Base-by-base conservation (phyloP, 1,140 invertebrate genomes). In the Augochlora pura region DNA sequence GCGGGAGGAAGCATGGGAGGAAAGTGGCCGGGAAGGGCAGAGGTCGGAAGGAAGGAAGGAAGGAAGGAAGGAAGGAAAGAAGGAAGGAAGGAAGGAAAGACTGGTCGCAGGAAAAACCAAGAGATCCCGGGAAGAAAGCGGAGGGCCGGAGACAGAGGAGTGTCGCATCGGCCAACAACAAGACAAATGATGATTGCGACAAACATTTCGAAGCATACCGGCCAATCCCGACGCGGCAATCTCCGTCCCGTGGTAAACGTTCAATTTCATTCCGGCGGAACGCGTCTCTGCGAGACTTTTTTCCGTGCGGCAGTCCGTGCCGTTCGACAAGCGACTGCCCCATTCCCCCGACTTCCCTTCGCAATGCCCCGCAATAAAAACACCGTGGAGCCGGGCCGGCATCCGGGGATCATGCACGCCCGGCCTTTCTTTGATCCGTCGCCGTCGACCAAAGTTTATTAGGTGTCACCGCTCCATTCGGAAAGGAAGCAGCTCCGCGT, bases 211-310 rank as follows among this genome's bases (percentile, higher is more conserved):
- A 60, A 27, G 52, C 62, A 54, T 71, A 49, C 16, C 65, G 16
- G 21, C 54, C 80, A 78, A 81, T 81, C 80, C 75, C 62, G 25
- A 42, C 74, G 32, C 67, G 32, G 52, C 16, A 27, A 7, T 49
- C 65, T 21, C 8, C 25, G 42, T 67, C n/a, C 42, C 59, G 63
- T 66, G 52, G 62, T 54, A 46, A 78, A 70, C 65, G 80, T 69
- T 81, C 80, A 69, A 71, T 81, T 81, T 81, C 80, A 72, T 81
- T 78, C 59, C 76, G 14, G 5, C 21, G 18, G 32, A n/a, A 27
- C 16, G 12, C 39, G 2, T 25, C n/a, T 4, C 39, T 16, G 23
- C 14, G 65, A 49, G 16, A 21, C 25, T 67, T 39, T 42, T 23
- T 38, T 18, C 14, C 42, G 18, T 1, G 25, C 7, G 4, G 23